Evolutionary conservation across 2,888 invertebrate species (phyloP).

Genomic region (Lasioglossum marginatum): DNA sequence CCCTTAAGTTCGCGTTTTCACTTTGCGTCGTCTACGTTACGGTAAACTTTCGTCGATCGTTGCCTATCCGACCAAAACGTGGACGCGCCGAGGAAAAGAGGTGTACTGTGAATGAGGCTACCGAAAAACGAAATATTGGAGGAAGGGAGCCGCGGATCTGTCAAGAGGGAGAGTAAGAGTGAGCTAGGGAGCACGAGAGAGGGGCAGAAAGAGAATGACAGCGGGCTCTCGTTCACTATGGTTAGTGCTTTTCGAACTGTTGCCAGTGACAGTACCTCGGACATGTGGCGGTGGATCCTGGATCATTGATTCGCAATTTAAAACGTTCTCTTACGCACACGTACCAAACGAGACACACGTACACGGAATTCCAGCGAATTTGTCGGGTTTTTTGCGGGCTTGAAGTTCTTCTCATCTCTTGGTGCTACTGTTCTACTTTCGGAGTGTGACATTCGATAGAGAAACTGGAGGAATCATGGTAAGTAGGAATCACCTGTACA

Average conservation of each 20-base stretch:
- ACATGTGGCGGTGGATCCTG: constrained; percentile 74
- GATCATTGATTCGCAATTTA: constrained; percentile 60
- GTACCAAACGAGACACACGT: not conserved
- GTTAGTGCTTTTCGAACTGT: constrained; percentile 84
- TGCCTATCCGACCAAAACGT: not conserved
- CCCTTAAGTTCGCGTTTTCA: no score
- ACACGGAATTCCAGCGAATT: not conserved
- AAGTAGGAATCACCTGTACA: constrained; percentile 25
- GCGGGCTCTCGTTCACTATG: constrained; percentile 57
- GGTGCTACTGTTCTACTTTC: constrained; percentile 45
- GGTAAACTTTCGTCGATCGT: not conserved
- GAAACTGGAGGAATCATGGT: constrained; percentile 62
- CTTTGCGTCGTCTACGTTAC: no score
- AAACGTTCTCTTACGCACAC: not conserved
- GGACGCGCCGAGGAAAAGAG: constrained; percentile 1
- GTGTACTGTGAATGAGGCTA: constrained; percentile 1
- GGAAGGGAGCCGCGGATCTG: constrained; percentile 36
- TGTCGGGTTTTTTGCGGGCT: not conserved
- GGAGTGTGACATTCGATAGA: constrained; percentile 32
- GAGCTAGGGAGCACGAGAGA: constrained; percentile 40
- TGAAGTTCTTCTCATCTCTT: constrained; percentile 21
- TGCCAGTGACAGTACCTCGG: constrained; percentile 83
- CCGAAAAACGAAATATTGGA: constrained; percentile 16
- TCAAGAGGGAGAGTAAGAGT: constrained; percentile 43
- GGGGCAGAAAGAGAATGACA: constrained; percentile 61